Evolutionary conservation across 2,797 vertebrate genomes (phyloP).

Genomic region (Acipenser ruthenus): DNA sequence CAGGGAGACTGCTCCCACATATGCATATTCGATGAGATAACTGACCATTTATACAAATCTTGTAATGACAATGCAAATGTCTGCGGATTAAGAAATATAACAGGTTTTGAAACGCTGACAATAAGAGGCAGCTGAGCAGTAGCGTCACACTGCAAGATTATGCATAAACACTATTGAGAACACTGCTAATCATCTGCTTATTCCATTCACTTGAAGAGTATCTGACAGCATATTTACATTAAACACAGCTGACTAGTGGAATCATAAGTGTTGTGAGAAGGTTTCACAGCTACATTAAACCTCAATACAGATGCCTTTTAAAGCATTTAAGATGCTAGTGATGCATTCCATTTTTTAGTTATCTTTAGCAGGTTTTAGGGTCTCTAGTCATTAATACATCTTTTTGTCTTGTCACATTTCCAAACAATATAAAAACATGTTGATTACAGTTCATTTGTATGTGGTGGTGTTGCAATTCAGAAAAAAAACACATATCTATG

Average conservation of each 20-base stretch:
- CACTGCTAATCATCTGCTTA: slow-evolving; percentile 84
- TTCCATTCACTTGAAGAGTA: slow-evolving; percentile 85
- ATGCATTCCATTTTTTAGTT: slow-evolving; percentile 6
- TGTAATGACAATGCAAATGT: slow-evolving; percentile 62
- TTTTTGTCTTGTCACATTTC: no score
- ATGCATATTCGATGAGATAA: slow-evolving; percentile 44
- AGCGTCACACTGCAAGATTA: slow-evolving; percentile 75
- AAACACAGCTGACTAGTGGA: slow-evolving; percentile 65
- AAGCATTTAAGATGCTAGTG: slow-evolving; percentile 19
- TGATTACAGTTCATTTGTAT: no score
- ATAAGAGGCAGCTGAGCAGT: slow-evolving; percentile 56
- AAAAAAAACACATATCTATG: no score
- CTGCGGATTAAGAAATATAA: slow-evolving; percentile 45
- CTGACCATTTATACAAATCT: slow-evolving; percentile 62
- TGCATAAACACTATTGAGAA: slow-evolving; percentile 76
- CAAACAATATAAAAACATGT: no score
- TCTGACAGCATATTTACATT: slow-evolving; percentile 88
- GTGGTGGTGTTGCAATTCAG: no score
- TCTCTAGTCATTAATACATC: no score
- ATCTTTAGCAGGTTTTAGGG: neutral
- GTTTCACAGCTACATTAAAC: neutral
- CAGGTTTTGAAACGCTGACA: slow-evolving; percentile 56
- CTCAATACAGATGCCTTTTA: slow-evolving; percentile 34
- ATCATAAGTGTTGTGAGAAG: slow-evolving; percentile 23
- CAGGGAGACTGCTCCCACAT: slow-evolving; percentile 6